Percentiles rank a stretch among this genome's conserved stretches.
Conservation (phyloP, 2,113 vertebrate genomes). For the Dendrocopos noguchii region DNA sequence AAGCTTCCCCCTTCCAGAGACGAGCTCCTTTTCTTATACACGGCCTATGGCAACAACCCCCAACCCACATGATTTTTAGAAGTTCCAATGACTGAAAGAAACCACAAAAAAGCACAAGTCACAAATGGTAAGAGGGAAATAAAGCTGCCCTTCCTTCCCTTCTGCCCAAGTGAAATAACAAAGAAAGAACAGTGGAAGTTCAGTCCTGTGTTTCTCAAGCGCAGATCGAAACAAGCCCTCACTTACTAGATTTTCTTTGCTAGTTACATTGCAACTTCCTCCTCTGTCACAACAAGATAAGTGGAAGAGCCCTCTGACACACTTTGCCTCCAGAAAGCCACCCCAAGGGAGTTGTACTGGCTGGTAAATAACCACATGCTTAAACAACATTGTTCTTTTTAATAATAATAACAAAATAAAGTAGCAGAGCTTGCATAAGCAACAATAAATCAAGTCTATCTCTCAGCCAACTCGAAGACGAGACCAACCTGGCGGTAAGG, state of each 20-base stretch:
- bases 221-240: not conserved
- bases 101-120: not conserved
- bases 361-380: not conserved
- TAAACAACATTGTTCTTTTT: not conserved
- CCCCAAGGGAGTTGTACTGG: not conserved
- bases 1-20: not conserved
- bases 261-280: not conserved
- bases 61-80: not conserved
- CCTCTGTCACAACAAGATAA: not conserved
- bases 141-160: not conserved
- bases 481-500: not conserved
- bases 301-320: conserved; percentile 18
- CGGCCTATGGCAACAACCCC: not conserved
- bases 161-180: not conserved
- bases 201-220: not conserved
- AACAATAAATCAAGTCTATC: not conserved
- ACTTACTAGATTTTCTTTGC: not conserved
- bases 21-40: not conserved
- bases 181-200: not conserved
- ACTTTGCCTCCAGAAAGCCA: not conserved
- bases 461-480: not conserved
- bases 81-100: not conserved
- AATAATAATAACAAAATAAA: not conserved
- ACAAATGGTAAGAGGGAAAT: not conserved
- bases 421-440: not conserved